Evolutionary conservation across 2,113 vertebrate species (phyloP).

Genomic region (Rhabdomys dilectus): DNA sequence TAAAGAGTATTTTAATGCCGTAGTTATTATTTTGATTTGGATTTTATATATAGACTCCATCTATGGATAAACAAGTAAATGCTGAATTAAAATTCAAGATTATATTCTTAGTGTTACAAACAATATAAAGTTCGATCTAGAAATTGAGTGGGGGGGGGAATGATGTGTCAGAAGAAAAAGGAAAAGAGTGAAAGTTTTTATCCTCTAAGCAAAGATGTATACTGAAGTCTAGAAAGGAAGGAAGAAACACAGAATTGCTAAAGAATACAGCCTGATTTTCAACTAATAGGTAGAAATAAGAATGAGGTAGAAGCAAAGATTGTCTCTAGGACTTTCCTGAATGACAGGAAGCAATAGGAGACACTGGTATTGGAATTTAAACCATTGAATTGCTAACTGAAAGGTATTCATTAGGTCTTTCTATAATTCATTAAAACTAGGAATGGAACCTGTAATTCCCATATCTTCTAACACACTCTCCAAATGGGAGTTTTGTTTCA

Average conservation of each 20-base stretch:
- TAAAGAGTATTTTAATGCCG: neutral
- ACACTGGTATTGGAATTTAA: neutral
- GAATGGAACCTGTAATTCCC: too few species aligned
- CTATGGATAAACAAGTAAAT: neutral
- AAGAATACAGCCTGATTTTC: neutral
- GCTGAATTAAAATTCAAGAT: neutral
- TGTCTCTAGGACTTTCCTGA: neutral
- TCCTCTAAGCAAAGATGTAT: neutral
- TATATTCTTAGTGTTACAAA: neutral
- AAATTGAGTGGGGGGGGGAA: neutral
- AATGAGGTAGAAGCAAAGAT: neutral
- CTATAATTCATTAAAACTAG: too few species aligned
- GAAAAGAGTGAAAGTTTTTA: neutral
- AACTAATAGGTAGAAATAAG: neutral
- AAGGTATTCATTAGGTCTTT: neutral
- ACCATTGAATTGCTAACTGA: neutral
- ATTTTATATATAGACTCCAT: neutral
- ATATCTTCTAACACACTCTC: too few species aligned
- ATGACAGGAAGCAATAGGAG: neutral
- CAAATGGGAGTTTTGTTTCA: neutral
- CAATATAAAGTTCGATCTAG: neutral
- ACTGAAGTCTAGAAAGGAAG: neutral
- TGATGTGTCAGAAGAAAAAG: neutral
- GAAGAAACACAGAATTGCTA: neutral
- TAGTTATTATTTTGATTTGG: neutral